Evolutionary conservation across 2,888 invertebrate genomes (phyloP), one percentile per base, ranked within the genome.

Genomic region (Idaea dimidiata): DNA sequence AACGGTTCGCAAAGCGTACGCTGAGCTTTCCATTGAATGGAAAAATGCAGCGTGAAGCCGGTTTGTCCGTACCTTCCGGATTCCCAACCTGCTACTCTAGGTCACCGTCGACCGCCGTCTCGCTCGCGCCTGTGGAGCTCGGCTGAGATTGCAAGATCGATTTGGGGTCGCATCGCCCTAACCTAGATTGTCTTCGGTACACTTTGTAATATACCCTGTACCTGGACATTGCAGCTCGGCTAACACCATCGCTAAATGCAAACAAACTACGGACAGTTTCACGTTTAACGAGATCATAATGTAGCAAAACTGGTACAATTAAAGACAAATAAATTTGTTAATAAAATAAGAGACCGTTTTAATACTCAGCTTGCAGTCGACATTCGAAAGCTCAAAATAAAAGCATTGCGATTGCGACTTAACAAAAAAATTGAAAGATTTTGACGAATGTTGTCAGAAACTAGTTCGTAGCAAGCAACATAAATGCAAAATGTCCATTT

Each of bases 71-170:
- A 87, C 89, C 90, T 91, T 90, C 91, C 91, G 90, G 91, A 91
- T 91, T 91, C 91, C 87, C 91, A 91, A 91, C 91, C 91, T 91
- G 90, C 88, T 86, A 80, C 88, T 91, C 89, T 91, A 89, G 91
- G 91, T 91, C 91, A 90, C 73, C 74, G 76, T 70, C 43, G 43
- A 6, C 72, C 70, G 70, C 76, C 68, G 72, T 90, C 90, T 80
- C 89, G 72, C 87, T 90, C 86, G 68, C 87, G 72, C 83, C 67
- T 74, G 77, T 75, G 72, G 68, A 72, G 71, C 69, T 72, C 73
- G 80, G 82, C 79, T 76, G 82, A 84, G 87, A 88, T 78, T 77
- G 83, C 78, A 76, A 79, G 77, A 83, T 80, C 84, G 84, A 87
- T 91, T 91, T 89, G 87, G 90, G 90, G 89, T 89, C 91, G 88